Conservation (phyloP, 2,113 vertebrate genomes). For the Xerus inauris region DNA sequence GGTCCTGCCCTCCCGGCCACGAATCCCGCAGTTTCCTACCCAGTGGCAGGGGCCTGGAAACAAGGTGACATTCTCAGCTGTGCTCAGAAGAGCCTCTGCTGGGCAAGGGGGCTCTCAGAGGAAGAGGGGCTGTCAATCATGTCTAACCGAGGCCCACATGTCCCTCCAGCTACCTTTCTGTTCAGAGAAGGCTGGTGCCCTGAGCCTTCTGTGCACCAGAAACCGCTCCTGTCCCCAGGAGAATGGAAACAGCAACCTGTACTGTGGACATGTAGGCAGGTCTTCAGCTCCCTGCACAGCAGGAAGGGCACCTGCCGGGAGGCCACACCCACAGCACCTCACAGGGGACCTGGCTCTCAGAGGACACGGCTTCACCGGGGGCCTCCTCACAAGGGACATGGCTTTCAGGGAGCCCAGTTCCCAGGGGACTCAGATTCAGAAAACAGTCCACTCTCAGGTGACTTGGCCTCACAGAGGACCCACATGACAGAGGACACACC, state of each 20-base stretch:
- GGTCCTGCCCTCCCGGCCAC: background rate
- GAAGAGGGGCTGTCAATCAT: too few relatives aligned
- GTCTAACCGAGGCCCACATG: accelerated
- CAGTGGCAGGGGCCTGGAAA: accelerated
- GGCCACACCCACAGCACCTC: conserved; percentile 66
- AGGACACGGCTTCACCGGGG: background rate
- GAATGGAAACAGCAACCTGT: background rate
- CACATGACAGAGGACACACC: too few relatives aligned
- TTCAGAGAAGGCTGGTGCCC: background rate
- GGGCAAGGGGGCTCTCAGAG: background rate
- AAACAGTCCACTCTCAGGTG: too few relatives aligned
- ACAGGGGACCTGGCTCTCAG: background rate
- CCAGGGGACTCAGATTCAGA: background rate
- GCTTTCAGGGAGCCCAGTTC: background rate
- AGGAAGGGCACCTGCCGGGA: conserved; percentile 64
- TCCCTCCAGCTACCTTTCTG: background rate
- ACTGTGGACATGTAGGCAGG: conserved; percentile 52
- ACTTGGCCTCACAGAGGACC: too few relatives aligned
- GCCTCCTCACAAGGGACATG: too few relatives aligned
- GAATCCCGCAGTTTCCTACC: accelerated
- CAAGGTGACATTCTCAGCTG: background rate
- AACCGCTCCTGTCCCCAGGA: background rate
- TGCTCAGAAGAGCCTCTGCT: background rate
- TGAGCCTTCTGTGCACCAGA: background rate
- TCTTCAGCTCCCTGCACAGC: conserved; percentile 57